These are phyloP conservation scores for Onychostoma macrolepis DNA, from an alignment of 2,113 vertebrate genomes.

Conservation along the genomic window DNA sequence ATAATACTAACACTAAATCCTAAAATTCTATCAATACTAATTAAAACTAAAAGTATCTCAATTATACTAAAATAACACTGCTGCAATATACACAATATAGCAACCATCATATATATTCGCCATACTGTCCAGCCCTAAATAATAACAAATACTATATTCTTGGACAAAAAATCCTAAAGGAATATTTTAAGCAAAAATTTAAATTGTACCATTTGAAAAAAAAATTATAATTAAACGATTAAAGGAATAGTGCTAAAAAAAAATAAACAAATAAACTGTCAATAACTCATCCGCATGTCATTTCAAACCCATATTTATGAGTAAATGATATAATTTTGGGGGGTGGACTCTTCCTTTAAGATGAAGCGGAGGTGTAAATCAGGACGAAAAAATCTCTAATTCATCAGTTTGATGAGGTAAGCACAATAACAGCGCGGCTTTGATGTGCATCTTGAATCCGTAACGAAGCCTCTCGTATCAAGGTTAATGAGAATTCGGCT, in stretches of 20 bases:
- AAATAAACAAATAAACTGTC: background rate
- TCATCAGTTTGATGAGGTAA: slow-evolving; percentile 26
- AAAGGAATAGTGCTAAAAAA: background rate
- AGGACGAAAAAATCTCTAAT: background rate
- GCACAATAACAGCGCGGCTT: slow-evolving; percentile 46
- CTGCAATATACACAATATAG: too few species aligned
- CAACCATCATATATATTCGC: too few species aligned
- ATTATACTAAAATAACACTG: too few species aligned
- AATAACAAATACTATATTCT: too few species aligned
- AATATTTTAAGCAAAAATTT: background rate
- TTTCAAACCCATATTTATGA: background rate
- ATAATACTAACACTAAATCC: too few species aligned
- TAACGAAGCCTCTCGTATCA: slow-evolving; percentile 23
- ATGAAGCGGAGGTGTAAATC: background rate
- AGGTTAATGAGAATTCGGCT: slow-evolving; percentile 68
- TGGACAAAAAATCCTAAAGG: background rate
- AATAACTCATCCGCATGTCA: background rate
- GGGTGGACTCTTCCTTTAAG: background rate
- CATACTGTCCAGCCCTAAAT: too few species aligned
- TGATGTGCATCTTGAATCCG: slow-evolving; percentile 46
- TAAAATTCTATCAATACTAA: too few species aligned
- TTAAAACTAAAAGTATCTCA: too few species aligned
- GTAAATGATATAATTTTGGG: background rate
- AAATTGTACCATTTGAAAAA: background rate
- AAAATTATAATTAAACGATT: background rate